Percentiles rank a stretch among this genome's conserved stretches.
Conservation (phyloP, 2,888 invertebrate species). For the Chaetoderma sp. region DNA sequence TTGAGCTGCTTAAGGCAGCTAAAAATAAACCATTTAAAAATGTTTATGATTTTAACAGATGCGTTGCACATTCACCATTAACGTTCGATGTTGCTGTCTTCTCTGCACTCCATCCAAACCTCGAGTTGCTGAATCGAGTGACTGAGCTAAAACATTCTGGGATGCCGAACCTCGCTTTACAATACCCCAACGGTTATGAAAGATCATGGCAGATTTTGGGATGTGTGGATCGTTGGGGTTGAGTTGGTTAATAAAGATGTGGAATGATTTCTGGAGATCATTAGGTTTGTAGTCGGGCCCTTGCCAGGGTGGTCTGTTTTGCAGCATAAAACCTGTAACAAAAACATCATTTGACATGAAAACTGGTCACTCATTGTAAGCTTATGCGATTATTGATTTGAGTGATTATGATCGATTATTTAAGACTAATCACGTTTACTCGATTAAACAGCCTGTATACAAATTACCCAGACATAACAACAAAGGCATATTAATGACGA, state of each 20-base stretch:
- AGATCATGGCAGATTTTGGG: conserved; percentile 49
- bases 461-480: no score
- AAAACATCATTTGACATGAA: no score
- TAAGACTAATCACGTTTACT: no score
- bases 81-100: conserved; percentile 47
- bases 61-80: conserved; percentile 53
- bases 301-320: conserved; percentile 58
- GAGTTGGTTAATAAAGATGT: conserved; percentile 53
- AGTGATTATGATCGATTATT: no score
- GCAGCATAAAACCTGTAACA: conserved; percentile 7
- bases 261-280: conserved; percentile 55
- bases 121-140: conserved; percentile 46
- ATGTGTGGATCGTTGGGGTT: conserved; percentile 62
- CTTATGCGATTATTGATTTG: no score
- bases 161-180: conserved; percentile 36
- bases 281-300: conserved; percentile 58
- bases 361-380: no score
- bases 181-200: conserved; percentile 63
- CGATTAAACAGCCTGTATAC: no score
- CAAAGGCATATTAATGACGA: no score
- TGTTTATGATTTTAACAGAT: no score
- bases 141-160: conserved; percentile 38
- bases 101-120: conserved; percentile 47
- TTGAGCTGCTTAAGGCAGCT: no score
- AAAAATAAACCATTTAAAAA: no score